Conservation (phyloP, 2,113 vertebrate genomes). For the Coryphaenoides rupestris region DNA sequence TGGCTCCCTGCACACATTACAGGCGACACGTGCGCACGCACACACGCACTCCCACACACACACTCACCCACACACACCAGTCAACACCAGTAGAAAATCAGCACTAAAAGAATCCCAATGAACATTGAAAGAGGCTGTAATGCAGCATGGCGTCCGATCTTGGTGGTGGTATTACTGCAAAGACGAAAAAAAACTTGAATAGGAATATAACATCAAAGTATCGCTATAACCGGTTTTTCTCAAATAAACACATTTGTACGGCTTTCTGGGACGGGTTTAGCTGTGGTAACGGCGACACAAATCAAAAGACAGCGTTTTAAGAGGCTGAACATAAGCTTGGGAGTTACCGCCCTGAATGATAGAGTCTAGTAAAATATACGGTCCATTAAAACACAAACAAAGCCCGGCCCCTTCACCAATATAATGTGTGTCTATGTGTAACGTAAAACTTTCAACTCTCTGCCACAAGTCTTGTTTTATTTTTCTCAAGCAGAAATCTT, state of each 20-base stretch:
- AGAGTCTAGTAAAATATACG: constrained; percentile 15
- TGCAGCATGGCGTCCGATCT: no score
- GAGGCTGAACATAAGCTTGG: constrained; percentile 10
- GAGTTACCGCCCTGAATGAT: not conserved
- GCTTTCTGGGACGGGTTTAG: constrained; percentile 4
- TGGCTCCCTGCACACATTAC: no score
- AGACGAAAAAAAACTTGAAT: no score
- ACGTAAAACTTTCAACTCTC: not conserved
- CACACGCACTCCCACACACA: no score
- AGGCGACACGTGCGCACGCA: no score
- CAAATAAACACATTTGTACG: not conserved
- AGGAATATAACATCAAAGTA: no score
- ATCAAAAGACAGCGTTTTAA: constrained; percentile 5
- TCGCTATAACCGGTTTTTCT: not conserved
- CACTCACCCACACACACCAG: no score
- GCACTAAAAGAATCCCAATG: no score
- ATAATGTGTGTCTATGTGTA: not conserved
- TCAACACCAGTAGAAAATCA: no score
- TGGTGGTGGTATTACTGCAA: no score
- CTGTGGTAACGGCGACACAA: constrained; percentile 2
- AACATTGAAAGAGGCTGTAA: no score
- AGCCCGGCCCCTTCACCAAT: constrained; percentile 17
- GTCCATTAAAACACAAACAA: constrained; percentile 17
- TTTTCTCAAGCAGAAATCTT: not conserved
- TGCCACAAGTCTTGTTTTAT: not conserved